These are phyloP conservation scores for Drosophila falleni DNA, from an alignment of 2,888 invertebrate genomes.

Conservation along the genomic window DNA sequence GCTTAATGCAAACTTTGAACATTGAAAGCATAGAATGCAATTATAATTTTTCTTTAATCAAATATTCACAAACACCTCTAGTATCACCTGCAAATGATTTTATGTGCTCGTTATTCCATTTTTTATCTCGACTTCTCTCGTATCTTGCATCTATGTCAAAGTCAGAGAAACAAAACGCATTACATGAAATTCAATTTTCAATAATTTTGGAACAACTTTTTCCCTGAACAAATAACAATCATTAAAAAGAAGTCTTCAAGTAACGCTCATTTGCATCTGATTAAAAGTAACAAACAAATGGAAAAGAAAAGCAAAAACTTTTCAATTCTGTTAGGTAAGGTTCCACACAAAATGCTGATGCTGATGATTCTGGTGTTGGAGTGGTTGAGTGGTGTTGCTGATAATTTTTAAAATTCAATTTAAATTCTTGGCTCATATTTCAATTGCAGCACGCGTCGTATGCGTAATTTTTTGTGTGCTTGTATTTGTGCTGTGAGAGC, in stretches of 20 bases:
- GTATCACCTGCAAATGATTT: neutral
- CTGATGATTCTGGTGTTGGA: neutral
- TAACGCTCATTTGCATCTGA: constrained; percentile 73
- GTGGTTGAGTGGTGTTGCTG: constrained; percentile 20
- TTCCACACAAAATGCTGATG: neutral
- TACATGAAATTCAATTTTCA: constrained; percentile 62
- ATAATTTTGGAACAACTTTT: constrained; percentile 59
- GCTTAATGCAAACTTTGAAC: neutral
- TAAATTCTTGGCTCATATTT: constrained; percentile 66
- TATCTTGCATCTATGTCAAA: constrained; percentile 37
- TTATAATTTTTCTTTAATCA: constrained; percentile 30
- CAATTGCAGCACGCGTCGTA: constrained; percentile 52
- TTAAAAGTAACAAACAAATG: constrained; percentile 63
- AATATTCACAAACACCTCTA: constrained; percentile 18
- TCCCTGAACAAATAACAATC: constrained; percentile 55
- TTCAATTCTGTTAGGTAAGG: constrained; percentile 18
- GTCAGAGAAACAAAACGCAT: constrained; percentile 42
- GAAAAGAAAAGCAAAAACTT: constrained; percentile 31
- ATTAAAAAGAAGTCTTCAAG: constrained; percentile 51
- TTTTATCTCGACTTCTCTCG: neutral
- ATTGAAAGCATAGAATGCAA: neutral
- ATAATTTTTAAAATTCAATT: constrained; percentile 71
- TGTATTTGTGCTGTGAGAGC: constrained; percentile 18
- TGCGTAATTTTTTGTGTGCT: constrained; percentile 46
- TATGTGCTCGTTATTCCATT: constrained; percentile 5